Conservation (phyloP, 2,888 invertebrate species). For the Yponomeuta malinellus region DNA sequence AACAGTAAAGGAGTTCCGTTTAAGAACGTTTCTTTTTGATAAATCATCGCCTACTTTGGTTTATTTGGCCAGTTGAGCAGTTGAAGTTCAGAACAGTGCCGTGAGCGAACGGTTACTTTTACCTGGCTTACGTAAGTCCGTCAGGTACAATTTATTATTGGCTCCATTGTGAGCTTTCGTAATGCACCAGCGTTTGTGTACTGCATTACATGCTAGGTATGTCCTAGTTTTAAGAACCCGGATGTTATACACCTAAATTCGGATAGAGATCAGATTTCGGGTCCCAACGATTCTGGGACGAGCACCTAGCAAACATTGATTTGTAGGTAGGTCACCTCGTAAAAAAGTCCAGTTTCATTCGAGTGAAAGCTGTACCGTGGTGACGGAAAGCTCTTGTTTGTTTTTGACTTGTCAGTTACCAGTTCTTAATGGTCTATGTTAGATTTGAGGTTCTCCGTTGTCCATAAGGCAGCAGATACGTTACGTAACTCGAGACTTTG, state of each 20-base stretch:
- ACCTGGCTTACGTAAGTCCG: slow-evolving; percentile 63
- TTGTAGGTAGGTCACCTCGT: slow-evolving; percentile 4
- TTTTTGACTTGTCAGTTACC: slow-evolving; percentile 28
- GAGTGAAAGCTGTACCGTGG: slow-evolving; percentile 36
- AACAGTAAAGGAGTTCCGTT: slow-evolving; percentile 4
- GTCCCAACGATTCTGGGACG: neutral
- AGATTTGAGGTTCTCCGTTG: slow-evolving; percentile 8
- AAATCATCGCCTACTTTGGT: slow-evolving; percentile 4
- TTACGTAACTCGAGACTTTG: no score
- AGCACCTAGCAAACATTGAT: slow-evolving; percentile 1
- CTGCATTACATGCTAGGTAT: slow-evolving; percentile 36
- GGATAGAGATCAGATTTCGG: neutral
- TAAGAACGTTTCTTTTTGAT: neutral
- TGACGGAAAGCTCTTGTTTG: slow-evolving; percentile 26
- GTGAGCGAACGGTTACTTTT: slow-evolving; percentile 65
- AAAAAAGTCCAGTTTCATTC: slow-evolving; percentile 21
- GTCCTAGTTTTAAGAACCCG: slow-evolving; percentile 40
- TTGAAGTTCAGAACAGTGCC: slow-evolving; percentile 61
- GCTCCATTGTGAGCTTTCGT: slow-evolving; percentile 66
- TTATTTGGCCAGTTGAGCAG: slow-evolving; percentile 19
- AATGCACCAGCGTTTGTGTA: slow-evolving; percentile 55
- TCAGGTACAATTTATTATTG: slow-evolving; percentile 69
- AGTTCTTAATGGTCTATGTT: slow-evolving; percentile 24
- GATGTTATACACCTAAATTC: slow-evolving; percentile 28
- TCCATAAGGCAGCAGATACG: no score